A percentile compares a stretch with the other conserved stretches of the same genome.
These are phyloP conservation scores for Propsilocerus akamusi DNA, from an alignment of 1,140 invertebrate species.

Conservation along the genomic window DNA sequence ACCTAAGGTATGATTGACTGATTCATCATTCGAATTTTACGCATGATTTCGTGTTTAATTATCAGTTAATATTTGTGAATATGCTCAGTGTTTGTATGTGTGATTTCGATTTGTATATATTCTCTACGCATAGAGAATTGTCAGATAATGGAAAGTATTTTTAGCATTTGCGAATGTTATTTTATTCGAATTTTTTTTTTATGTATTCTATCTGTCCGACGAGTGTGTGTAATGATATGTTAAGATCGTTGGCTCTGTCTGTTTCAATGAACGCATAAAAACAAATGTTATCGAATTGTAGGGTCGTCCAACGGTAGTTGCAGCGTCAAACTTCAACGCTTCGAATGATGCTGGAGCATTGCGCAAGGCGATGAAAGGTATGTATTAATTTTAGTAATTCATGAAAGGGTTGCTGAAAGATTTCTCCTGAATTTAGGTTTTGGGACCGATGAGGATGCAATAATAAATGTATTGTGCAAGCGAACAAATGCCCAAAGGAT, in stretches of 20 bases:
- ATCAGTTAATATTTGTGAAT: not conserved
- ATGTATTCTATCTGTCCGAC: not conserved
- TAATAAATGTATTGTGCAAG: conserved; percentile 54
- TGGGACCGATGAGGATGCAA: conserved; percentile 37
- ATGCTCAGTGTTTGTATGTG: no score
- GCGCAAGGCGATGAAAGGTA: conserved; percentile 71
- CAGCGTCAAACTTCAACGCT: conserved; percentile 40
- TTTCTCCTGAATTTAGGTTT: conserved; percentile 15
- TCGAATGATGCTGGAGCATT: conserved; percentile 58
- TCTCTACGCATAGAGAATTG: no score
- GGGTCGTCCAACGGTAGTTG: conserved; percentile 41
- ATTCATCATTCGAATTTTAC: not conserved
- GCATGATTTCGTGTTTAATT: not conserved
- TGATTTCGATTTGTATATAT: no score
- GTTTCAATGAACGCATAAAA: not conserved
- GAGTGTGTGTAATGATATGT: not conserved
- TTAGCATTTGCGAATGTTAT: not conserved
- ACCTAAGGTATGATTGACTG: not conserved
- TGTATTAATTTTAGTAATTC: not conserved
- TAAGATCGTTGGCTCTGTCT: not conserved
- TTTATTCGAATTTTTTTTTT: not conserved
- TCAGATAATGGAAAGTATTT: not conserved
- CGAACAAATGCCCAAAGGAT: conserved; percentile 43
- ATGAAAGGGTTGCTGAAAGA: no score
- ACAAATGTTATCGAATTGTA: conserved; percentile 16